Conservation (phyloP, 2,888 invertebrate genomes). For the Mimachlamys varia region DNA sequence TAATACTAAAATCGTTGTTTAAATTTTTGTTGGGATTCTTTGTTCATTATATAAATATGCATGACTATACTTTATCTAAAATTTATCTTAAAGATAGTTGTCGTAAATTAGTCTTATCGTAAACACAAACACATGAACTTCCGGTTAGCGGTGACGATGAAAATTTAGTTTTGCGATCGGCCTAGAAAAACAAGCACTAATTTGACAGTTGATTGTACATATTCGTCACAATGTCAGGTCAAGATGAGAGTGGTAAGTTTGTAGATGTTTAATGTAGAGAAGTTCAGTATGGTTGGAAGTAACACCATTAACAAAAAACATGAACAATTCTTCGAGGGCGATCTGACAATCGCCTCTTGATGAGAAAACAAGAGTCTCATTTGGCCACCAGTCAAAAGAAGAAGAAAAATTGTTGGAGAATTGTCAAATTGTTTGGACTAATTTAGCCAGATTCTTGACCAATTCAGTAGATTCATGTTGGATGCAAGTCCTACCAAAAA, state of each 20-base stretch:
- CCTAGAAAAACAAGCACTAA: background rate
- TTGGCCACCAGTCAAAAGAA: too few species aligned
- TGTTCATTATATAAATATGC: too few species aligned
- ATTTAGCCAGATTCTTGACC: too few species aligned
- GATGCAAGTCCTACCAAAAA: too few species aligned
- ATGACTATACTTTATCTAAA: background rate
- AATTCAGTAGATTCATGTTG: too few species aligned
- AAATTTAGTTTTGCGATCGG: background rate
- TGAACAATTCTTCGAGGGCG: too few species aligned
- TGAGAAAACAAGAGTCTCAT: too few species aligned
- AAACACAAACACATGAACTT: constrained; percentile 1
- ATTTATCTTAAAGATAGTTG: background rate
- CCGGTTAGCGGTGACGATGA: background rate
- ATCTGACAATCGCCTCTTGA: too few species aligned
- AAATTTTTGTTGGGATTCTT: background rate
- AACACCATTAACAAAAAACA: too few species aligned
- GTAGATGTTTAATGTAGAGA: background rate
- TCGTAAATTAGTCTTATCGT: constrained; percentile 14
- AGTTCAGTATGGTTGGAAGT: background rate
- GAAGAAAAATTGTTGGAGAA: too few species aligned
- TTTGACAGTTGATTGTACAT: background rate
- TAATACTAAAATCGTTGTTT: too few species aligned
- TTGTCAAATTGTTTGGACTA: too few species aligned
- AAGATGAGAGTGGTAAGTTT: constrained; percentile 45
- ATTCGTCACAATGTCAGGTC: constrained; percentile 42